These are phyloP conservation scores for zebrafish (Danio rerio) DNA, from an alignment of 2,113 vertebrate species.

Conservation along the genomic window GRCz12tu NC_133195.1:51385501-51386000, in stretches of 20 bases:
- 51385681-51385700: not conserved
- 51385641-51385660: no score
- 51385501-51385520: not conserved
- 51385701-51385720: not conserved
- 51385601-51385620: not conserved
- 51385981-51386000: no score
- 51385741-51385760: not conserved
- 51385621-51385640: not conserved
- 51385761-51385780: conserved; percentile 2
- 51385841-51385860: not conserved
- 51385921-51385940: not conserved
- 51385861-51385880: not conserved
- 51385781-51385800: not conserved
- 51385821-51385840: not conserved
- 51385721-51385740: no score
- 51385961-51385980: no score
- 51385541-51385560: conserved; percentile 23
- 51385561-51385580: not conserved
- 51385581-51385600: not conserved
- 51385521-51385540: conserved; percentile 4
- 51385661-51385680: not conserved
- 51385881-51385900: not conserved
- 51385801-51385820: not conserved
- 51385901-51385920: not conserved
- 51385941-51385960: no score